Evolutionary conservation across 2,797 vertebrate species (phyloP).

Genomic region (Typhlichthys subterraneus): DNA sequence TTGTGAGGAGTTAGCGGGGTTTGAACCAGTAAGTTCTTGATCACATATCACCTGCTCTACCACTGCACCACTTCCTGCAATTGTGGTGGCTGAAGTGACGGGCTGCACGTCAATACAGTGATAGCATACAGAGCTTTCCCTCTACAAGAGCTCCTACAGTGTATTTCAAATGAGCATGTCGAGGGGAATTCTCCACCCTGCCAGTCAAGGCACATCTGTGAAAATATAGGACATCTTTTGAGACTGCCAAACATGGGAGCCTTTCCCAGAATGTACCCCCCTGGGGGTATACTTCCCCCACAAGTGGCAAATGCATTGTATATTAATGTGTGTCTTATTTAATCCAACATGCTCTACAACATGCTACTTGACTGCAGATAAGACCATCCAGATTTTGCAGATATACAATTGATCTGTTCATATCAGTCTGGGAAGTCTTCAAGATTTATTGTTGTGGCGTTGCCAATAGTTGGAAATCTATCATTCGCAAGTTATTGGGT

Average conservation of each 20-base stretch:
- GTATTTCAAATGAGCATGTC: slow-evolving; percentile 42
- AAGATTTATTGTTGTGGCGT: no score
- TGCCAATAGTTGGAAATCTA: no score
- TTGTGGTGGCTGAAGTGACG: slow-evolving; percentile 55
- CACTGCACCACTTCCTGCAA: not conserved
- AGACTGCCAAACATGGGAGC: slow-evolving; percentile 36
- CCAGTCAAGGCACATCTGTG: slow-evolving; percentile 3
- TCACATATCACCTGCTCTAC: no score
- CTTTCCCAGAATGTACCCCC: slow-evolving; percentile 36
- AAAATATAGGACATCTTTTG: slow-evolving; percentile 53
- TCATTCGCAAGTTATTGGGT: not conserved
- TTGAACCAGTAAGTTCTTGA: no score
- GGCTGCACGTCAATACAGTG: slow-evolving; percentile 51
- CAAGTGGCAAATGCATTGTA: slow-evolving; percentile 56
- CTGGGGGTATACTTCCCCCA: slow-evolving; percentile 30
- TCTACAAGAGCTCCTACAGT: slow-evolving; percentile 1
- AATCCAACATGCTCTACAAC: slow-evolving; percentile 46
- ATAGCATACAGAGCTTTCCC: slow-evolving; percentile 26
- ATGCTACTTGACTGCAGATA: not conserved
- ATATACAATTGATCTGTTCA: no score
- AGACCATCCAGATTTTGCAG: no score
- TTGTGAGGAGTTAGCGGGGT: no score
- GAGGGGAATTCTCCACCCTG: slow-evolving; percentile 39
- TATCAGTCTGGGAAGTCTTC: no score
- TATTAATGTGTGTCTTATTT: slow-evolving; percentile 61